These are phyloP conservation scores for Choloepus hoffmanni DNA, from an alignment of 2,113 vertebrate species.

Conservation along the genomic window DNA sequence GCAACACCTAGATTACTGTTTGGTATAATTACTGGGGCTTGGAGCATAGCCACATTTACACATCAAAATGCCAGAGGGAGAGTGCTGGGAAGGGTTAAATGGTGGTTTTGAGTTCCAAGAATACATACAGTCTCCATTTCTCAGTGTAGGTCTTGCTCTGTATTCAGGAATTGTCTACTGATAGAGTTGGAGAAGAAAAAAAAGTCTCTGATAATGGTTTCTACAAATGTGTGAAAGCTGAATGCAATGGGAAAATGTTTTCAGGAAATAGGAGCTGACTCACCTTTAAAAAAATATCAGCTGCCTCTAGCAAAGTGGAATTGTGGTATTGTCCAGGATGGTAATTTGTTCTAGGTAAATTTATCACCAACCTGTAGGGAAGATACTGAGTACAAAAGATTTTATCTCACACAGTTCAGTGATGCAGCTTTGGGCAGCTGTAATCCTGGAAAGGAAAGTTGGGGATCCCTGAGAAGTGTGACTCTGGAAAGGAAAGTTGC, in stretches of 20 bases:
- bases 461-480: neutral
- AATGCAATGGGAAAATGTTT: conserved; percentile 39
- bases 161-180: conserved; percentile 18
- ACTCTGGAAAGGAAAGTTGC: neutral
- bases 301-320: conserved; percentile 38
- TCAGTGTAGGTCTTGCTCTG: neutral
- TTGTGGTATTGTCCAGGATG: neutral
- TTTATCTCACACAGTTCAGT: neutral
- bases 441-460: neutral
- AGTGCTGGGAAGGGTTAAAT: neutral
- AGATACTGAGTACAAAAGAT: conserved; percentile 10
- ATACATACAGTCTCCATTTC: neutral
- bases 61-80: neutral
- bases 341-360: conserved; percentile 33
- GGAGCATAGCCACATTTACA: neutral
- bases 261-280: conserved; percentile 25
- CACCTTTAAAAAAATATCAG: conserved; percentile 42
- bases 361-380: conserved; percentile 26
- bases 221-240: neutral
- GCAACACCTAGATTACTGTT: neutral
- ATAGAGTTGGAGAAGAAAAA: neutral
- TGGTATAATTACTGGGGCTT: neutral
- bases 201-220: neutral
- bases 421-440: neutral
- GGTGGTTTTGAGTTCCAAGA: neutral